Conservation (phyloP, 2,113 vertebrate species). For the Rhinoderma darwinii region DNA sequence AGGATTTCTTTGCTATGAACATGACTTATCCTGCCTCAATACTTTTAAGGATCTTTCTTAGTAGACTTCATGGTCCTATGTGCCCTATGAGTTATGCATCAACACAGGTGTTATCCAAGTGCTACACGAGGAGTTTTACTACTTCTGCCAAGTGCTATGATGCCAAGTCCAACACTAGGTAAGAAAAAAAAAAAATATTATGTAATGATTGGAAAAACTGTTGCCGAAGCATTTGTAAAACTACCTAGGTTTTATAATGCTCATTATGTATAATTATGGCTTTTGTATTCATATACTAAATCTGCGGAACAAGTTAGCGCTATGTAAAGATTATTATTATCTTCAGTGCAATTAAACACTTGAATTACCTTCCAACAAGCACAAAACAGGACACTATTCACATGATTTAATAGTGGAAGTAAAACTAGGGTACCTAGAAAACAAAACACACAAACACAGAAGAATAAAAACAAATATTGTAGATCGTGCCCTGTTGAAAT, state of each 20-base stretch:
- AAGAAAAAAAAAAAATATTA: not conserved
- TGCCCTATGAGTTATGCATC: not conserved
- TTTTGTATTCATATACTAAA: too few species aligned
- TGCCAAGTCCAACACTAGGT: slow-evolving; percentile 19
- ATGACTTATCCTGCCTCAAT: slow-evolving; percentile 13
- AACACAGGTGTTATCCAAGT: too few species aligned
- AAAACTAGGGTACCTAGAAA: too few species aligned
- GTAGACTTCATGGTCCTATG: not conserved
- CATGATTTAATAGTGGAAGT: too few species aligned
- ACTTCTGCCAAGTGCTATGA: slow-evolving; percentile 12
- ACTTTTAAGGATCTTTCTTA: not conserved
- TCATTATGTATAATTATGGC: not conserved
- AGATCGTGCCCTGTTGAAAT: too few species aligned
- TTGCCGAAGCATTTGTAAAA: not conserved
- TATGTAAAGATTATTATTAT: too few species aligned
- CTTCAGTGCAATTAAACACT: too few species aligned
- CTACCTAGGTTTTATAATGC: not conserved
- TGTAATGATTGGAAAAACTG: not conserved
- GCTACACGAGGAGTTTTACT: not conserved
- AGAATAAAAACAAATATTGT: too few species aligned
- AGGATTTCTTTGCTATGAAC: not conserved
- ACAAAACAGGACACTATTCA: too few species aligned
- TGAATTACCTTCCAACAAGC: too few species aligned
- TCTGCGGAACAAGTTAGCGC: too few species aligned
- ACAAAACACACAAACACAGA: too few species aligned